Evolutionary conservation across 2,113 vertebrate species (phyloP), one percentile per base, ranked within the genome.

Genomic region (Callaeas wilsoni): DNA sequence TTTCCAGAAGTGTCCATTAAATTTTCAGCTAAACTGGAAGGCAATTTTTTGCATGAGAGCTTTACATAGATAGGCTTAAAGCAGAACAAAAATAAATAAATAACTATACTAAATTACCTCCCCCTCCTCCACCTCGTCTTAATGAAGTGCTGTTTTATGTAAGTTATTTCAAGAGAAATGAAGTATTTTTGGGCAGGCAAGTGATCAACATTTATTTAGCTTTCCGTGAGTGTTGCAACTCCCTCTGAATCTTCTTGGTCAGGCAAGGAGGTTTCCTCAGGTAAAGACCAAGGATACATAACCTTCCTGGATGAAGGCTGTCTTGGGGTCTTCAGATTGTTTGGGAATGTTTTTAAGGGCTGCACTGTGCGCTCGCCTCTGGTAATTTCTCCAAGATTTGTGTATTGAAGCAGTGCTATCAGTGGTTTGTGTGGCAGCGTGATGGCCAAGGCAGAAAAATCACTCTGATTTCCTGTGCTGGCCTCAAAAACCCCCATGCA

Each of bases 41-140:
- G 91, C 96, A 97, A 97, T 98, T 98, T 98, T 97, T 98, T 98
- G 98, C 98, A 97, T 98, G 98, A 98, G 64, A 97, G 94, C 97
- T 97, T 98, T 75, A 7, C 94, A 97, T 87, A 96, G 95, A 95
- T 97, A 96, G 92, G 94, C 93, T 96, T 97, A 97, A 96, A 97
- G 76, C 78, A 96, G 96, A 97, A 96, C 23, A 94, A 93, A 96
- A 98, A 96, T 20, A 85, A 94, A 86, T 60, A 93, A 94, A 50
- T 53, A 92, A 94, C 63, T 53, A 25, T 12, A 44, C 27, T 60
- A 47, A 93, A 92, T 97, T 78, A 84, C 60, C 47, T 92, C 21
- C 39, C 55, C 78, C 55, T 75, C 81, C 88, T 59, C 69, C 77
- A 64, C 14, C 77, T 82, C 92, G 60, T 96, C 95, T 97, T 97